These are phyloP conservation scores for Grammomys dolichurus DNA, from an alignment of 2,113 vertebrate genomes.

Conservation along the genomic window DNA sequence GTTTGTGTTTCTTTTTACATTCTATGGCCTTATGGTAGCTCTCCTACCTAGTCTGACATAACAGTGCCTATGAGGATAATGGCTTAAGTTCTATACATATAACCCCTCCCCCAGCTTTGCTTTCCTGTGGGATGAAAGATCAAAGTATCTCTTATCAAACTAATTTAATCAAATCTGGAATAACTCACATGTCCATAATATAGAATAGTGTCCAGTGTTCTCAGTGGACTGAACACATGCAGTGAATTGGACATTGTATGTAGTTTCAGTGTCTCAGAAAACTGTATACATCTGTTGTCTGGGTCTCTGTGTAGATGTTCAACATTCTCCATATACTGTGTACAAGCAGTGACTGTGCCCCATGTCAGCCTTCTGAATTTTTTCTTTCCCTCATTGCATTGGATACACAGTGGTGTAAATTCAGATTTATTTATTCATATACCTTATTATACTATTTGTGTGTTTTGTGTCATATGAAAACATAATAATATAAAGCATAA, in stretches of 20 bases:
- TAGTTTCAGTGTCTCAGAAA: neutral
- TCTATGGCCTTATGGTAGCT: neutral
- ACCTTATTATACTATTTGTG: neutral
- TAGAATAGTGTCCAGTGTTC: neutral
- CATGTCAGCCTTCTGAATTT: neutral
- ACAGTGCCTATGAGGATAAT: neutral
- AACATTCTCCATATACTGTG: neutral
- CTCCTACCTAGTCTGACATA: neutral
- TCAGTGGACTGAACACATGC: neutral
- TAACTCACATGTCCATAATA: neutral
- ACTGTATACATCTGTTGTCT: too few relatives aligned
- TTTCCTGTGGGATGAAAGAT: neutral
- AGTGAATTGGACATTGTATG: neutral
- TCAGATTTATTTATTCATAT: neutral
- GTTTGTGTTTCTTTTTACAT: neutral
- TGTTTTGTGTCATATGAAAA: neutral
- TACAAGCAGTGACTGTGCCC: neutral
- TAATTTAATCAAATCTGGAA: neutral
- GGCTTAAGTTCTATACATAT: neutral
- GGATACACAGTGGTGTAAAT: neutral
- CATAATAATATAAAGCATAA: slow-evolving; percentile 13
- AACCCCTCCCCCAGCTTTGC: neutral
- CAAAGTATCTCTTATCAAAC: neutral
- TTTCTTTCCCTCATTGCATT: neutral
- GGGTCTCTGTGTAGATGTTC: neutral